Evolutionary conservation across 2,888 invertebrate species (phyloP), one percentile per base, ranked within the genome.

Genomic region (Diploptera punctata): DNA sequence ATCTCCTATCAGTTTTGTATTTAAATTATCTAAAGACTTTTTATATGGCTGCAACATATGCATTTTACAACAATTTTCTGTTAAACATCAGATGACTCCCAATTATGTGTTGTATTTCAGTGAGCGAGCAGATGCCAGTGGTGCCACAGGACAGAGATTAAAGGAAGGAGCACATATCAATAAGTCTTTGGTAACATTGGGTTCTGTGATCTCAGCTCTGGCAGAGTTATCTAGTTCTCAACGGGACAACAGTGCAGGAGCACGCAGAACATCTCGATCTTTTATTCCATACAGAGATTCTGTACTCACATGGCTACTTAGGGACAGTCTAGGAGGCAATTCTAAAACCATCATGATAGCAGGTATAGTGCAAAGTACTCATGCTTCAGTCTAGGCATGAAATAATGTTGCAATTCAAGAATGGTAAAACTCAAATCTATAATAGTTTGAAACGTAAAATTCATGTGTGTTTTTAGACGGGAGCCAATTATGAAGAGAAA

Each of bases 281-380:
- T 94, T 94, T 84, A 94, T 95, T 77, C 95, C 95, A 2, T 95
- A 95, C 83, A 86, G 95, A 7, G 94, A 95, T 84, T 95, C 95
- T 0, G 93, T 94, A 67, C 87, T 95, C 16, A 95, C 95, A 2
- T 95, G 95, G 94, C 83, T 95, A 70, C 86, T 95, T 7, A 95
- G 94, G 81, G 95, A 95, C 80, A 94, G 94, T 75, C 85, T 95
- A 67, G 95, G 95, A 0, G 95, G 95, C 0, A 95, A 95, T 83
- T 93, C 94, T 13, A 95, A 95, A 82, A 95, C 95, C 0, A 94
- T 95, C 75, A 95, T 95, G 95, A 93, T 95, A 75, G 95, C 95
- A 29, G 93, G 82, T 82, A 65, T n/a, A n/a, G n/a, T n/a, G n/a
- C n/a, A n/a, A n/a, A n/a, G n/a, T n/a, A n/a, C n/a, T n/a, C n/a